Conservation (phyloP, 2,888 invertebrate genomes). For the Hermaeophaga mercurialis region DNA sequence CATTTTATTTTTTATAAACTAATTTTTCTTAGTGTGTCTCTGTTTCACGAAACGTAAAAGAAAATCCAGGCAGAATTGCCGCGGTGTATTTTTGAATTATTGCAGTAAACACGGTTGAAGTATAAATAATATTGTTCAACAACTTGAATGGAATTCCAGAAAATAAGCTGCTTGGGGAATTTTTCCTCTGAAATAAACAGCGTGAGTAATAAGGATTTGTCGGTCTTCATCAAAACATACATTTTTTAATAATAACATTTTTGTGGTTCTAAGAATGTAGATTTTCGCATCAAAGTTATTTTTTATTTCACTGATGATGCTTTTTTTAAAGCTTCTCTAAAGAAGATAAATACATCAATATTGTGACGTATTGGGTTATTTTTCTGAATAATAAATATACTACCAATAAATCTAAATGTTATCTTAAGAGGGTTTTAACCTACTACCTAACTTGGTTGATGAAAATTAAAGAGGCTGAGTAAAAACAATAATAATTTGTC, state of each 20-base stretch:
- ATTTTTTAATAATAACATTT: constrained; percentile 4
- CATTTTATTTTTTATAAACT: too few species aligned
- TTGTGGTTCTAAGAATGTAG: background rate
- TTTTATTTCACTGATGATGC: background rate
- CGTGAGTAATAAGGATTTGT: constrained; percentile 17
- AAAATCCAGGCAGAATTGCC: background rate
- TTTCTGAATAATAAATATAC: too few species aligned
- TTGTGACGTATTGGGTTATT: too few species aligned
- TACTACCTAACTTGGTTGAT: too few species aligned
- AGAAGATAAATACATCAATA: too few species aligned
- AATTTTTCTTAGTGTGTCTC: constrained; percentile 4
- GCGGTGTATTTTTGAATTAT: constrained; percentile 15
- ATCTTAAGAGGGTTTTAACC: too few species aligned
- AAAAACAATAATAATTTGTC: too few species aligned
- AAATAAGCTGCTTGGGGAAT: constrained; percentile 9
- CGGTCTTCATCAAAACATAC: background rate
- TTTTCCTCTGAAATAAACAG: constrained; percentile 7
- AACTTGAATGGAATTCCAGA: constrained; percentile 17
- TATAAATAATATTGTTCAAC: constrained; percentile 21
- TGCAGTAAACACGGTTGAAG: constrained; percentile 3
- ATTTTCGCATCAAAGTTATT: background rate
- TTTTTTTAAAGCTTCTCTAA: too few species aligned
- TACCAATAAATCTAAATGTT: too few species aligned
- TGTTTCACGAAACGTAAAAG: too few species aligned
- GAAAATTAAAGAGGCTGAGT: too few species aligned